Conservation (phyloP, 1,140 invertebrate species). For the Prorops nasuta region DNA sequence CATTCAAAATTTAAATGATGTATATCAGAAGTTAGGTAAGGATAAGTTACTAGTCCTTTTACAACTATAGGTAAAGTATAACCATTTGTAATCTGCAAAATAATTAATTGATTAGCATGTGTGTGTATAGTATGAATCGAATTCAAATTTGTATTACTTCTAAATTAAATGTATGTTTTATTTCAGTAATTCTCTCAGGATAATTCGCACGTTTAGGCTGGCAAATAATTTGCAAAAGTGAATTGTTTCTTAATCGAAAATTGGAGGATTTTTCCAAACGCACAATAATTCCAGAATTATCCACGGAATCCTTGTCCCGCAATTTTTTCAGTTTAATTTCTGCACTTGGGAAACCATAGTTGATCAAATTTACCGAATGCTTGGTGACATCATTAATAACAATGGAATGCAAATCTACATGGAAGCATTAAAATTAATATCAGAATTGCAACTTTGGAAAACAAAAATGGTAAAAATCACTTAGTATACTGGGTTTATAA, state of each 20-base stretch:
- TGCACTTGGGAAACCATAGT: constrained; percentile 43
- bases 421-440: too few species aligned
- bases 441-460: too few species aligned
- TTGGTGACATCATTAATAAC: constrained; percentile 38
- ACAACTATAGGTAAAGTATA: constrained; percentile 44
- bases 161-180: constrained; percentile 34
- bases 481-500: too few species aligned
- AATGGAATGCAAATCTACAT: too few species aligned
- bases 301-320: constrained; percentile 14
- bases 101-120: background rate
- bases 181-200: constrained; percentile 16
- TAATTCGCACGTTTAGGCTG: constrained; percentile 25
- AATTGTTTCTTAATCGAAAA: constrained; percentile 31
- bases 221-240: constrained; percentile 35
- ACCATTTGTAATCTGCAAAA: constrained; percentile 35
- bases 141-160: constrained; percentile 28
- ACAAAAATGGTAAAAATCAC: too few species aligned
- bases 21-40: constrained; percentile 29
- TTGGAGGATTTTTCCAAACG: constrained; percentile 26
- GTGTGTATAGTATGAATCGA: too few species aligned
- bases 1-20: constrained; percentile 43
- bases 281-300: constrained; percentile 31
- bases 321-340: constrained; percentile 28
- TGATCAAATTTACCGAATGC: constrained; percentile 34
- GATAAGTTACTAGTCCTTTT: constrained; percentile 43